phyloP scores from a whole-genome alignment of 1,140 invertebrate genomes.

The Drosophila triauraria region DNA sequence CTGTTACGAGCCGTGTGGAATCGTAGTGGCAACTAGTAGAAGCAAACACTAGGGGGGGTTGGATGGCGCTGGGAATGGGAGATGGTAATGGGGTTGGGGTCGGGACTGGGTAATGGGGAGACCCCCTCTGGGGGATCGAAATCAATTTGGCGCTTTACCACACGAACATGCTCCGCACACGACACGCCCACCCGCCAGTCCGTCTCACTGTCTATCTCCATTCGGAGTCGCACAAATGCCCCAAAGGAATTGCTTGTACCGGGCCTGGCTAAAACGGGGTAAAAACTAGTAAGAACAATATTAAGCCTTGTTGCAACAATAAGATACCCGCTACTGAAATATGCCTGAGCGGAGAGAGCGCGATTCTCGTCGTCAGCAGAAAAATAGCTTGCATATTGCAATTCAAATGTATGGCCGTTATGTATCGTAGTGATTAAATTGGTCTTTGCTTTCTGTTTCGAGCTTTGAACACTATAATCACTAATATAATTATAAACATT shows the following conservation, averaged over 20 bases:
- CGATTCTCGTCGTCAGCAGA: no score
- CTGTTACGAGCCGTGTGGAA: constrained; percentile 47
- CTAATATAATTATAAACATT: no score
- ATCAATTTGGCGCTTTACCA: constrained; percentile 83
- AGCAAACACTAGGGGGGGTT: constrained; percentile 39
- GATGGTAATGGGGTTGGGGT: constrained; percentile 11
- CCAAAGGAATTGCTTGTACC: constrained; percentile 66
- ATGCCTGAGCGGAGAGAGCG: not conserved
- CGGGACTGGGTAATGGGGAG: constrained; percentile 5
- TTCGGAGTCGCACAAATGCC: constrained; percentile 53
- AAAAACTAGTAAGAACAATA: constrained; percentile 20
- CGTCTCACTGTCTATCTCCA: constrained; percentile 42
- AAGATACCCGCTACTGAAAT: constrained; percentile 4
- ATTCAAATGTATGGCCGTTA: no score
- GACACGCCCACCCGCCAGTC: constrained; percentile 69
- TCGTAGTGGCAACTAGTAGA: constrained; percentile 48
- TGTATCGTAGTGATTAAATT: no score
- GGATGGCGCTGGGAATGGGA: constrained; percentile 7
- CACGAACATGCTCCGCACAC: constrained; percentile 72
- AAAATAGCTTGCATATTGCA: no score
- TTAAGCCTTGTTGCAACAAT: not conserved
- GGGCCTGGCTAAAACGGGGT: constrained; percentile 15
- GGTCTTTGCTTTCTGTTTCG: no score
- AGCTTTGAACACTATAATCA: no score
- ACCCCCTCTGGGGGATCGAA: constrained; percentile 77